Base-by-base conservation (phyloP, 2,113 vertebrate genomes). In the Excalfactoria chinensis region DNA sequence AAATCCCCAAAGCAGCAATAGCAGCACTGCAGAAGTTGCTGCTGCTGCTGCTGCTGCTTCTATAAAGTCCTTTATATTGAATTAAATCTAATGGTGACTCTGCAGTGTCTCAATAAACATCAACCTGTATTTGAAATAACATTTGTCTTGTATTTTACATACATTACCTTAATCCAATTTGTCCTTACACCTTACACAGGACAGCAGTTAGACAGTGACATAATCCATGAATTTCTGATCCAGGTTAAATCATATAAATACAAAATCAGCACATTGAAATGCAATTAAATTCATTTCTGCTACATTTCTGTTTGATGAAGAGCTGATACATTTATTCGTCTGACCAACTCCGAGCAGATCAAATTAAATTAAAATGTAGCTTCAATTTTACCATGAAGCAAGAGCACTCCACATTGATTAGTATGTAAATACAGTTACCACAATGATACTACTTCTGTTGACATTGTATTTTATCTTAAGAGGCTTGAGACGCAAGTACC, bases 61-160 rank as follows among this genome's bases (percentile, higher is more conserved):
- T 73, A 28, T 82, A 43, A 89, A 69, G 58, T 94, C 9, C 22
- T 62, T 79, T 75, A 48, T 73, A 90, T 25, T 84, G 8, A 64
- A 93, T 75, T 79, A 90, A 78, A 84, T 43, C n/a, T 21, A 59
- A 32, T 58, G 62, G 95, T 93, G 55, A 63, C 64, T 93, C 87
- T 68, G 73, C 73, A 84, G 88, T 30, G 56, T 63, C 82, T 88
- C 78, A 94, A 68, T 68, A 77, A 92, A 74, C 87, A 96, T 71
- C 93, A 86, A 23, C 81, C 92, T 77, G 34, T 48, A 75, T 96
- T 90, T 92, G 41, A 93, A 95, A 22, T 86, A 90, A 82, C 15
- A 62, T 94, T 91, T 89, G 32, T 63, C 85, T 85, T 76, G 10
- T 78, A 68, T 80, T 93, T 95, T 93, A 75, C 23, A 71, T 94